Percentiles rank a stretch among this genome's conserved stretches.
phyloP scores from a whole-genome alignment of 1,140 invertebrate genomes.

The Acromyrmex echinatior region DNA sequence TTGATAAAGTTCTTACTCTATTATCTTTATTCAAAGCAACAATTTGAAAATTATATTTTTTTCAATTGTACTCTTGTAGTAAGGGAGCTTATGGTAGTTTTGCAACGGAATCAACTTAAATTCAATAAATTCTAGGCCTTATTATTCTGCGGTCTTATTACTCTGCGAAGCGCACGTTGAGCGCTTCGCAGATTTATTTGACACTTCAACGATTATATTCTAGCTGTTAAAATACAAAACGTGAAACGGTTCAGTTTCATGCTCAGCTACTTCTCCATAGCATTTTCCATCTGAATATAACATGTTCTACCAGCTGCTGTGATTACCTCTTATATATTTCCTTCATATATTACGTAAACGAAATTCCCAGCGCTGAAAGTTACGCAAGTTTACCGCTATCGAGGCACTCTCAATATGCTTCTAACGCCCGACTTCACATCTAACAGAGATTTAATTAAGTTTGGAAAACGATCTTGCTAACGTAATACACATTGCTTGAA shows the following conservation, averaged over 20 bases:
- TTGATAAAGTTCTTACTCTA: no score
- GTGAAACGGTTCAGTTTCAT: constrained; percentile 35
- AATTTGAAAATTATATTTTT: no score
- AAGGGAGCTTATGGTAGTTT: background rate
- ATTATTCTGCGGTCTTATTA: constrained; percentile 9
- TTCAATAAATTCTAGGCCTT: constrained; percentile 15
- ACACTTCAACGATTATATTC: constrained; percentile 56
- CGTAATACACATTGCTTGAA: background rate
- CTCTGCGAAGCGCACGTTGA: constrained; percentile 2
- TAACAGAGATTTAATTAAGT: constrained; percentile 56
- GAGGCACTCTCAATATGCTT: constrained; percentile 40
- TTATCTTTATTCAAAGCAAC: no score
- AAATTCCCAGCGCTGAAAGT: constrained; percentile 48
- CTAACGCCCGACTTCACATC: constrained; percentile 37
- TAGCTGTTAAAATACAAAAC: constrained; percentile 29
- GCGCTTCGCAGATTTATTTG: constrained; percentile 28
- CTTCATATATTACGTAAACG: constrained; percentile 55
- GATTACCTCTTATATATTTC: constrained; percentile 57
- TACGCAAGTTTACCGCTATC: constrained; percentile 50
- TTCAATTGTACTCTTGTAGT: no score
- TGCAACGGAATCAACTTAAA: constrained; percentile 34
- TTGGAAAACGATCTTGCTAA: constrained; percentile 33
- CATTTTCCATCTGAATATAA: constrained; percentile 44
- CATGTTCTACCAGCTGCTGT: constrained; percentile 48
- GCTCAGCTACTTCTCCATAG: constrained; percentile 15